These are phyloP conservation scores for Nymphalis polychloros DNA, from an alignment of 2,888 invertebrate species.

Conservation along the genomic window DNA sequence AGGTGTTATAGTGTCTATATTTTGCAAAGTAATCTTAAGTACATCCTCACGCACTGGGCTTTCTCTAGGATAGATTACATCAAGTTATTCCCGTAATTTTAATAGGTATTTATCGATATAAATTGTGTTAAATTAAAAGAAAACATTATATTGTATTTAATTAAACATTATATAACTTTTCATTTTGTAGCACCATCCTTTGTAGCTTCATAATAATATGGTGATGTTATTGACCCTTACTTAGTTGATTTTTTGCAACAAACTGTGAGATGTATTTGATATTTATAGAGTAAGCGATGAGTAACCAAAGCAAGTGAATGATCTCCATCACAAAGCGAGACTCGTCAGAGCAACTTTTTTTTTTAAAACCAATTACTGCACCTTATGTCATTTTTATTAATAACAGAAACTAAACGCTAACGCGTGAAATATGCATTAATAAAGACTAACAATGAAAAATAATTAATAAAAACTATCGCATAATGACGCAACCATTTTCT, in stretches of 20 bases:
- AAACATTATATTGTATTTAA: too few relatives aligned
- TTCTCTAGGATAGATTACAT: too few relatives aligned
- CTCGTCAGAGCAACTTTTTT: slow-evolving; percentile 32
- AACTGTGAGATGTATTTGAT: slow-evolving; percentile 40
- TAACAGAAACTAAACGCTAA: slow-evolving; percentile 18
- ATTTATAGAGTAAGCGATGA: slow-evolving; percentile 44
- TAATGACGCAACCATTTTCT: neutral
- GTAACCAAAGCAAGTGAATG: slow-evolving; percentile 43
- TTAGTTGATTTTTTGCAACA: slow-evolving; percentile 42
- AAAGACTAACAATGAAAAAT: neutral
- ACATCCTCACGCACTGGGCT: too few relatives aligned
- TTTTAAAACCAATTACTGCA: slow-evolving; percentile 35
- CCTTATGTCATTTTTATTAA: slow-evolving; percentile 39
- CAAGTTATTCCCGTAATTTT: too few relatives aligned
- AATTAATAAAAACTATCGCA: neutral
- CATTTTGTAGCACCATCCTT: slow-evolving; percentile 7
- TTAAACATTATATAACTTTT: neutral
- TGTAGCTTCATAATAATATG: slow-evolving; percentile 13
- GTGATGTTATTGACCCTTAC: slow-evolving; percentile 37
- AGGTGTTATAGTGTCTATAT: too few relatives aligned
- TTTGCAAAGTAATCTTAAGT: too few relatives aligned
- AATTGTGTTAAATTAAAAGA: too few relatives aligned
- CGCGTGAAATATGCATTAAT: slow-evolving; percentile 7
- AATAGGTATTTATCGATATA: too few relatives aligned
- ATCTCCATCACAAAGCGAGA: slow-evolving; percentile 39